Evolutionary conservation across 2,113 vertebrate species (phyloP).

Genomic region (mouse (Mus musculus)): DNA sequence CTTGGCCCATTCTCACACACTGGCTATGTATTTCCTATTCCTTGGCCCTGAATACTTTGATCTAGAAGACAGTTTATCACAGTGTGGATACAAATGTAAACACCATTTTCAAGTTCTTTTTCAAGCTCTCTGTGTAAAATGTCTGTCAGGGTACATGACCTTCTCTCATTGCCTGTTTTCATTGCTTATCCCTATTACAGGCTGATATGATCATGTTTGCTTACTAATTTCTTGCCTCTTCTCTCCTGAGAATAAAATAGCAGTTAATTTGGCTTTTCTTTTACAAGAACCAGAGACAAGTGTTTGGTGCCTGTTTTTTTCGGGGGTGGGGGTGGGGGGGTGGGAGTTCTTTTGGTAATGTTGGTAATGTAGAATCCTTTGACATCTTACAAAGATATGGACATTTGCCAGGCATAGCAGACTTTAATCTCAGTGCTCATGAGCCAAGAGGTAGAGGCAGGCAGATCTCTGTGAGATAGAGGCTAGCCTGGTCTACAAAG

Average conservation of each 20-base stretch:
- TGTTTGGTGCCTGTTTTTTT: constrained; percentile 1
- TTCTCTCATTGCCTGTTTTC: not conserved
- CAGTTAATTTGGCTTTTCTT: not conserved
- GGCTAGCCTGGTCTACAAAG: not conserved
- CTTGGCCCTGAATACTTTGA: not conserved
- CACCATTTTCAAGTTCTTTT: constrained; percentile 36
- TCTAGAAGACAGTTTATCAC: not conserved
- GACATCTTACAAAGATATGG: constrained; percentile 37
- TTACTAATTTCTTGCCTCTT: constrained; percentile 43
- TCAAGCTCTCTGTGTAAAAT: not conserved
- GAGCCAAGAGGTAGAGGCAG: not conserved
- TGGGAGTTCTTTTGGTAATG: not conserved
- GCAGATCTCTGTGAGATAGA: not conserved
- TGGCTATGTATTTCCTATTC: constrained; percentile 16
- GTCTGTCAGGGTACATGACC: not conserved
- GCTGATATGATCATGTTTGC: not conserved
- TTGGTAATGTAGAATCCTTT: not conserved
- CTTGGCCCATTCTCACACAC: not conserved
- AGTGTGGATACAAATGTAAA: not conserved
- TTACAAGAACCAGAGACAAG: constrained; percentile 34
- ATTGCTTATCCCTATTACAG: not conserved
- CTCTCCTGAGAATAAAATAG: not conserved
- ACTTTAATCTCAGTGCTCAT: not conserved
- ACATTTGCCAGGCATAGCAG: not conserved
- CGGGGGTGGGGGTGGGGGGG: not conserved